Percentiles rank a stretch among this genome's conserved stretches.
phyloP scores from a whole-genome alignment of 2,888 invertebrate genomes.

The Hirtodrosophila alboralis region DNA sequence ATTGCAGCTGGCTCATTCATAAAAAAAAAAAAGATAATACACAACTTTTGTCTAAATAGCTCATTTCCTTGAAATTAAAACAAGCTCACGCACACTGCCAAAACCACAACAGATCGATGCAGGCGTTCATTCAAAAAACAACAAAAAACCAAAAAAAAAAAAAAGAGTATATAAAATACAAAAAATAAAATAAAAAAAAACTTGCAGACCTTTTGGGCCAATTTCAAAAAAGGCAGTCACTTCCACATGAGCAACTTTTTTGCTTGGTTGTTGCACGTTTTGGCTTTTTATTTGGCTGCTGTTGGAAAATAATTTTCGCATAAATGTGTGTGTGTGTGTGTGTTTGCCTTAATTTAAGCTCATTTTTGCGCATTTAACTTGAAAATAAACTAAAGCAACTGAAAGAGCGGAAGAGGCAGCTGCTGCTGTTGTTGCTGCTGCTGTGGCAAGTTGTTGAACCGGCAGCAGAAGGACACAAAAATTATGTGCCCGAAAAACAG shows the following conservation, averaged over 20 bases:
- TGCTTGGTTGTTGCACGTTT: conserved; percentile 56
- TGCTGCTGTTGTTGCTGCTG: conserved; percentile 63
- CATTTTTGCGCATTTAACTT: conserved; percentile 78
- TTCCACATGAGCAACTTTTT: conserved; percentile 54
- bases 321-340: conserved; percentile 33
- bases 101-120: conserved; percentile 9
- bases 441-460: conserved; percentile 56
- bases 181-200: conserved; percentile 12
- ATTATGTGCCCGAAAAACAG: conserved; percentile 65
- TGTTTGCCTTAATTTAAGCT: conserved; percentile 78
- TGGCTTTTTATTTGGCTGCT: conserved; percentile 74
- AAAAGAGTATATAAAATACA: too few species aligned
- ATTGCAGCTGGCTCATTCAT: conserved; percentile 59
- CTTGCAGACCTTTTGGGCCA: conserved; percentile 58
- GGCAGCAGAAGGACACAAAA: conserved; percentile 72
- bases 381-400: conserved; percentile 67
- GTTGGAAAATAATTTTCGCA: conserved; percentile 75
- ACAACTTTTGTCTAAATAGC: conserved; percentile 59
- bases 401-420: conserved; percentile 55
- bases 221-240: conserved; percentile 58
- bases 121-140: conserved; percentile 58
- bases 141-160: too few species aligned
- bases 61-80: conserved; percentile 73
- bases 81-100: conserved; percentile 3
- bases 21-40: conserved; percentile 22